Evolutionary conservation across 1,140 invertebrate species (phyloP).

Genomic region (Amyelois transitella): DNA sequence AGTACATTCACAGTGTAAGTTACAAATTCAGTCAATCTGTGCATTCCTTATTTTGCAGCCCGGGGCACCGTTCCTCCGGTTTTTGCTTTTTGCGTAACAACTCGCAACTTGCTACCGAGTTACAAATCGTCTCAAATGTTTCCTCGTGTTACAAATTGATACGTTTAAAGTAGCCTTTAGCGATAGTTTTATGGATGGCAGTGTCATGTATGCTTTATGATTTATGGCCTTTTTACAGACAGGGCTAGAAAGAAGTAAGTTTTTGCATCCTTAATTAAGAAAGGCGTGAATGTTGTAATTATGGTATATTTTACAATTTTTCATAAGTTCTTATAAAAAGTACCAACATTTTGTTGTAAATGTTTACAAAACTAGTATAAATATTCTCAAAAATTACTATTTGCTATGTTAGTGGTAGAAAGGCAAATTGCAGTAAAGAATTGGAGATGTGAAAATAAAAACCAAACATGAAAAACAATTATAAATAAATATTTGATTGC

Average conservation of each 20-base stretch:
- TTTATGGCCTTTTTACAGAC: background rate
- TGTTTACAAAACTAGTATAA: too few relatives aligned
- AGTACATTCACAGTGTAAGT: background rate
- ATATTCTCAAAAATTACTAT: too few relatives aligned
- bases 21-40: background rate
- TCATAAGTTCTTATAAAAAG: too few relatives aligned
- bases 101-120: background rate
- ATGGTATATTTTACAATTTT: too few relatives aligned
- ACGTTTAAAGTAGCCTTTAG: background rate
- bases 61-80: background rate
- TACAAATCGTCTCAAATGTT: background rate
- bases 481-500: too few relatives aligned
- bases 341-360: too few relatives aligned
- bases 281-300: too few relatives aligned
- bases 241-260: background rate
- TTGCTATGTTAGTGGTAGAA: too few relatives aligned
- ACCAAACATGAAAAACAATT: too few relatives aligned
- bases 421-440: too few relatives aligned
- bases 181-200: background rate
- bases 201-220: background rate
- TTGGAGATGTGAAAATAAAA: too few relatives aligned
- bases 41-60: background rate
- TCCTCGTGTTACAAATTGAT: background rate
- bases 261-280: too few relatives aligned
- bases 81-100: constrained; percentile 53